Percentiles rank a stretch among this genome's conserved stretches.
Conservation (phyloP, 2,888 invertebrate genomes). For the Dioctria rufipes region DNA sequence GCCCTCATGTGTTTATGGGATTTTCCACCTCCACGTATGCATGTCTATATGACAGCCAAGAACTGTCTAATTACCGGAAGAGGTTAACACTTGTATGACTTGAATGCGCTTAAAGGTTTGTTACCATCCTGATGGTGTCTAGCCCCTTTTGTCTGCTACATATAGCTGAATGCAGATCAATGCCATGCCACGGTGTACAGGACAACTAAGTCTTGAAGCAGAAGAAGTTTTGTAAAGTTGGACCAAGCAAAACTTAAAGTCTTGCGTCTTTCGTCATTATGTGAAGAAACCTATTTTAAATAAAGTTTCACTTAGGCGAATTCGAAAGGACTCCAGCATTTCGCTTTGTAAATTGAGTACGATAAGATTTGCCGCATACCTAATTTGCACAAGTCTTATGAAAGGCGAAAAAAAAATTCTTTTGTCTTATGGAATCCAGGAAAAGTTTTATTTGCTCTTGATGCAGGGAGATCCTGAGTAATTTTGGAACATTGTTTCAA, state of each 20-base stretch:
- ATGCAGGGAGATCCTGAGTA: constrained; percentile 23
- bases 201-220: background rate
- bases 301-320: constrained; percentile 48
- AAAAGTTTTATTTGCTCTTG: constrained; percentile 14
- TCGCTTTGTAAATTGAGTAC: constrained; percentile 22
- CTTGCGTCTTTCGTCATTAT: background rate
- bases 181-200: background rate
- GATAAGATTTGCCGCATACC: constrained; percentile 22
- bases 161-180: constrained; percentile 6
- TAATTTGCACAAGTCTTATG: constrained; percentile 37
- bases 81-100: constrained; percentile 66
- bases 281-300: constrained; percentile 28
- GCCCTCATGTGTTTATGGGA: constrained; percentile 25
- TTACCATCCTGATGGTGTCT: background rate
- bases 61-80: constrained; percentile 65
- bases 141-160: constrained; percentile 28
- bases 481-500: constrained; percentile 49
- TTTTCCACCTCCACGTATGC: constrained; percentile 45
- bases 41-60: constrained; percentile 62
- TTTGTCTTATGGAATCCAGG: constrained; percentile 25
- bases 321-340: background rate
- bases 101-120: constrained; percentile 23
- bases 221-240: constrained; percentile 21
- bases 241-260: constrained; percentile 1
- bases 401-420: constrained; percentile 12